Evolutionary conservation across 2,888 invertebrate genomes (phyloP), one percentile per base, ranked within the genome.

Genomic region (Tachina grossa): DNA sequence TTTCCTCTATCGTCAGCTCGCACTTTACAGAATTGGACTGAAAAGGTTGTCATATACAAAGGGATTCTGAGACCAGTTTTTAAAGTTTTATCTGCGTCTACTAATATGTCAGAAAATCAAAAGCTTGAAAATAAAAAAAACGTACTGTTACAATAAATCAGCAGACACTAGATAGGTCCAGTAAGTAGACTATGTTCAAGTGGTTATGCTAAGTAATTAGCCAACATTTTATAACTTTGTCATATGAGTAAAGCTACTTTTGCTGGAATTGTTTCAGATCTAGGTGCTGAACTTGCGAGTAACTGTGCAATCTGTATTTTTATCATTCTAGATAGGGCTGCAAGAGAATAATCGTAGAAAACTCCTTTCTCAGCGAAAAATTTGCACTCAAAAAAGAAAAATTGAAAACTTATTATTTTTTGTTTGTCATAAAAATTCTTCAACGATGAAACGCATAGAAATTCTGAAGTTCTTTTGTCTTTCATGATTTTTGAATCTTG

Each of bases 81-180:
- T 19, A 19, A n/a, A n/a, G 19, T 19, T 19, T 53, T 53, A 43
- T 51, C 49, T 49, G 51, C 39, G 31, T n/a, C 22, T 19, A 66
- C n/a, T 31, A 14, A 65, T 19, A 65, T 65, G 65, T 47, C 65
- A 19, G 47, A 65, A 65, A 65, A 8, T 19, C 16, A 63, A 43
- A 63, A 45, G 16, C 65, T 65, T 2, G 19, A 63, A 43, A 19
- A 19, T 19, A 43, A 19, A 65, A n/a, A 47, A 22, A 65, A 13
- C 16, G 47, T 65, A 65, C 47, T 65, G 65, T 9, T 65, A 63
- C 22, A 22, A 65, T 22, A 65, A 65, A 14, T 14, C 65, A 65
- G 47, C 65, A 65, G 45, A 47, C 65, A 22, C 65, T 65, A 39
- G 1, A 16, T 39, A 6, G 68, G 10, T 16, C 68, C 51, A 41